A percentile compares a stretch with the other conserved stretches of the same genome.
Evolutionary conservation across 2,113 vertebrate genomes (phyloP).

Genomic region (Heptranchias perlo): DNA sequence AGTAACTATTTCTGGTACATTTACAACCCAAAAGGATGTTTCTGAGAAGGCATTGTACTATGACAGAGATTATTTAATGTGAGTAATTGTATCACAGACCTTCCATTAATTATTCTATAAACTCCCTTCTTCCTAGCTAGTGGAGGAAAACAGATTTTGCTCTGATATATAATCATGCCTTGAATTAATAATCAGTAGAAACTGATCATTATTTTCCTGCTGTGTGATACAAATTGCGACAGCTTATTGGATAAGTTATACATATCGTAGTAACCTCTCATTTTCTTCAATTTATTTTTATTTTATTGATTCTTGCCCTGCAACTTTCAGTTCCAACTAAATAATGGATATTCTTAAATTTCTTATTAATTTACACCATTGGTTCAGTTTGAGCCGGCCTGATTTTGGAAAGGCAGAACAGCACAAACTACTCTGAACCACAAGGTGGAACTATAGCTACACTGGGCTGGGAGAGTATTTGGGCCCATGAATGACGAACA

Average conservation of each 20-base stretch:
- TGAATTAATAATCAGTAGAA: slow-evolving; percentile 14
- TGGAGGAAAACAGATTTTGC: neutral
- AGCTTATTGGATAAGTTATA: neutral
- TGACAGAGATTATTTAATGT: neutral
- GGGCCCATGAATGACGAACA: neutral
- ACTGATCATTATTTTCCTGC: neutral
- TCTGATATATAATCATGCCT: neutral
- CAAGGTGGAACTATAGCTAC: neutral
- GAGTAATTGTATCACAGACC: neutral
- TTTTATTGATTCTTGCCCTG: neutral
- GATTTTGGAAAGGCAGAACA: neutral
- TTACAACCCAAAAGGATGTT: neutral
- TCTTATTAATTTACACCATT: neutral
- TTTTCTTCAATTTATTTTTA: neutral
- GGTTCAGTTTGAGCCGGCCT: neutral
- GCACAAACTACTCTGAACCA: neutral
- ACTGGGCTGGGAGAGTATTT: neutral
- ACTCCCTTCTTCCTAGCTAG: neutral
- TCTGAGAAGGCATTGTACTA: neutral
- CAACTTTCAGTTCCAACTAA: neutral
- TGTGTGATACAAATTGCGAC: neutral
- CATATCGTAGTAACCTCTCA: neutral
- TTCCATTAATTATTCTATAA: neutral
- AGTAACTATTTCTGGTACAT: neutral
- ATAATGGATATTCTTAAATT: neutral